Base-by-base conservation (phyloP, 2,797 vertebrate genomes). In the Oceanodroma leucorhoa region DNA sequence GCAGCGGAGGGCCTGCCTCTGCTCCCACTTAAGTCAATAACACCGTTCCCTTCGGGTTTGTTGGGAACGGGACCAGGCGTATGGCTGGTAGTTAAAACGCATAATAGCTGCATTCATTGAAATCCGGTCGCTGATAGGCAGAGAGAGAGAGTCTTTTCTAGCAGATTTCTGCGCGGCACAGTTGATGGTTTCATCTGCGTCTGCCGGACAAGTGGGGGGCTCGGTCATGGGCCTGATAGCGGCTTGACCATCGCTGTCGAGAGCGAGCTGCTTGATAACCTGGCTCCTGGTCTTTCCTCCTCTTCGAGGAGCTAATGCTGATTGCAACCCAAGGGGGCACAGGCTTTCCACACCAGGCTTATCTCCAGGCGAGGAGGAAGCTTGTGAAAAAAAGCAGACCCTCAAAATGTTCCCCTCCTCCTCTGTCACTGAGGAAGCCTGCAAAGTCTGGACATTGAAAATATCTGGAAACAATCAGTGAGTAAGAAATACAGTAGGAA, bases 1-100 rank as follows among this genome's bases (percentile, higher is more conserved):
- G 66, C 38, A 18, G 80, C 7, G 10, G 55, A 92, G 84, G 54
- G 66, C 48, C 90, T 88, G 79, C 88, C 60, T 66, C 85, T 88
- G 70, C 83, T 93, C 91, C 86, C 73, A 11, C 87, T 89, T 82
- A 41, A 94, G 87, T 94, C 94, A 92, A 40, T 91, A 95, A 77
- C 67, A 32, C 62, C 2, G 0, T 90, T 95, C 93, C 90, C 95
- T 83, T 82, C 67, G 89, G 90, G 61, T 87, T 94, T 3, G 0
- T 61, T 30, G 77, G 93, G 93, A 95, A 69, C 27, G 1, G 75
- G 70, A 84, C 91, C 92, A 92, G 71, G 80, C 2, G 2, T 15
- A 7, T 17, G 46, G 34, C 87, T 22, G 54, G 81, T 67, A 54
- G 34, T 84, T 93, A 48, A 69, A 89, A 60, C 8, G 26, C 87